Conservation (phyloP, 2,113 vertebrate species). For the Epinephelus fuscoguttatus region DNA sequence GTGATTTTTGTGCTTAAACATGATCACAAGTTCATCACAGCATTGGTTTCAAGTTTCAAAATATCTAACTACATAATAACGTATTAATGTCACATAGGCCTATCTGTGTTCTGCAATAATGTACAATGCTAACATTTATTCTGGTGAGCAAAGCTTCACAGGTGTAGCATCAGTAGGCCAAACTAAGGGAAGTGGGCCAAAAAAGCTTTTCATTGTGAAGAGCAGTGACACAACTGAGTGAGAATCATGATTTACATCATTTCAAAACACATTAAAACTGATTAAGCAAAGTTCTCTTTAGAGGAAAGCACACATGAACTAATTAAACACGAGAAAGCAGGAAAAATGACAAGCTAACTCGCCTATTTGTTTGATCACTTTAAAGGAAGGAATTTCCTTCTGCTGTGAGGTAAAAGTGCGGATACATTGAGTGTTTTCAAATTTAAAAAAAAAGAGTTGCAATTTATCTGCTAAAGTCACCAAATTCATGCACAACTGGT, state of each 20-base stretch:
- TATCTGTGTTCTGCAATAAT: too few species aligned
- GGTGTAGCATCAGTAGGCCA: too few species aligned
- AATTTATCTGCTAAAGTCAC: not conserved
- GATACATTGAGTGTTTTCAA: conserved; percentile 3
- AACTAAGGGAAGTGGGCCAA: too few species aligned
- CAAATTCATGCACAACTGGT: not conserved
- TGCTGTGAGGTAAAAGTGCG: not conserved
- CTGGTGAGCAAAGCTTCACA: too few species aligned
- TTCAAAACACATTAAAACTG: not conserved
- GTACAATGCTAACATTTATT: too few species aligned
- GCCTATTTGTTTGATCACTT: conserved; percentile 7
- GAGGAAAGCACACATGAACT: not conserved
- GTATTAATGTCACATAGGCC: too few species aligned
- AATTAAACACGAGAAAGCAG: not conserved
- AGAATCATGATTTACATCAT: not conserved
- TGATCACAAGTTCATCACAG: too few species aligned
- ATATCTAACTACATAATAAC: too few species aligned
- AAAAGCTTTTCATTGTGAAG: not conserved
- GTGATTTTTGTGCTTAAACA: too few species aligned
- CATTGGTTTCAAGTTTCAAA: too few species aligned
- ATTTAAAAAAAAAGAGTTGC: not conserved
- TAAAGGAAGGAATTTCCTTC: not conserved
- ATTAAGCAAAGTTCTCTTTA: not conserved
- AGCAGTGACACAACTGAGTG: not conserved
- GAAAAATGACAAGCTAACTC: not conserved